These are phyloP conservation scores for Caranx melampygus DNA, from an alignment of 2,113 vertebrate genomes.

Conservation along the genomic window DNA sequence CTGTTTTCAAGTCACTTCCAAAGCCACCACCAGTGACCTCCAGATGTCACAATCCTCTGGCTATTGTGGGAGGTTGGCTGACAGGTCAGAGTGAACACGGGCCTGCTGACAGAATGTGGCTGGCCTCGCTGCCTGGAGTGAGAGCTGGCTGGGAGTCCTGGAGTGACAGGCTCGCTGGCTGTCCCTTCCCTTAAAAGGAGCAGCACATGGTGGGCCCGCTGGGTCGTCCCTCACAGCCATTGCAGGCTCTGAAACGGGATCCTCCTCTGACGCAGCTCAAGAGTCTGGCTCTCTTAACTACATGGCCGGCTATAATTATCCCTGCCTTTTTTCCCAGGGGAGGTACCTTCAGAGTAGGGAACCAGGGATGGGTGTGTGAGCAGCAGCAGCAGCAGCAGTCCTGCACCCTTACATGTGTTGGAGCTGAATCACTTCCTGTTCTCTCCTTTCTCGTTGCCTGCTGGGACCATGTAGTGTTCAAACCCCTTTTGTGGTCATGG, in stretches of 20 bases:
- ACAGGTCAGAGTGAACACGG: neutral
- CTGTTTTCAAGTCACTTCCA: conserved; percentile 27
- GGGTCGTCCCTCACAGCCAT: conserved; percentile 60
- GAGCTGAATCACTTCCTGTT: conserved; percentile 48
- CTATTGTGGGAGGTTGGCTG: conserved; percentile 14
- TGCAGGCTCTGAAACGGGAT: conserved; percentile 76
- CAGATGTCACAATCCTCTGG: conserved; percentile 30
- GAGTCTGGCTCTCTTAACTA: conserved; percentile 29
- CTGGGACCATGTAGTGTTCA: conserved; percentile 14
- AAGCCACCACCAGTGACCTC: conserved; percentile 52
- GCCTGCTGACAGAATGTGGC: conserved; percentile 1
- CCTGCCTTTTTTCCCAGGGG: conserved; percentile 13
- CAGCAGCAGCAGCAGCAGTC: conserved; percentile 2
- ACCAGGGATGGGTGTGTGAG: conserved; percentile 11
- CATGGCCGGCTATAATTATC: conserved; percentile 79
- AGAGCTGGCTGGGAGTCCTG: conserved; percentile 27
- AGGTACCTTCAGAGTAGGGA: conserved; percentile 13
- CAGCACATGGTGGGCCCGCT: conserved; percentile 63
- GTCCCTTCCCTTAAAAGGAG: conserved; percentile 82
- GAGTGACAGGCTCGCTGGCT: conserved; percentile 29
- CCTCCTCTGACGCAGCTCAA: conserved; percentile 62
- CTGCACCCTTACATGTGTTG: conserved; percentile 63
- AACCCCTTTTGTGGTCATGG: conserved; percentile 80
- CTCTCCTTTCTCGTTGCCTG: conserved; percentile 10
- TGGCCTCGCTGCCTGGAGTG: conserved; percentile 9